Percentiles rank a stretch among this genome's conserved stretches.
phyloP scores from a whole-genome alignment of 2,797 vertebrate genomes.

The Selene dorsalis region DNA sequence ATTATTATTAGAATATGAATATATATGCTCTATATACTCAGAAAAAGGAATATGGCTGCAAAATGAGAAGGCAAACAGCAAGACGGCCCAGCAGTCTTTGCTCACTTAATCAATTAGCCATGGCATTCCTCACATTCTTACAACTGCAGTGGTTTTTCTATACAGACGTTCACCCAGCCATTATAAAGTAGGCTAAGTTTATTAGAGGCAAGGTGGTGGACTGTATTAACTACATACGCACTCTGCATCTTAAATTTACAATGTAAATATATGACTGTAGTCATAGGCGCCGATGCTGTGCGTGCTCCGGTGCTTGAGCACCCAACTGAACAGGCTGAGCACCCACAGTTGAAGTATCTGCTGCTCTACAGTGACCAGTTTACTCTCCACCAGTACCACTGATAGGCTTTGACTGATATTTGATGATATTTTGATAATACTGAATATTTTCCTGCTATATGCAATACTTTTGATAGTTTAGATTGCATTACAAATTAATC shows the following conservation, averaged over 20 bases:
- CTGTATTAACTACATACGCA: background rate
- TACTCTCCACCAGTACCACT: no score
- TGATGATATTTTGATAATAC: no score
- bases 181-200: slow-evolving; percentile 8
- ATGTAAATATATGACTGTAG: background rate
- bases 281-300: no score
- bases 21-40: background rate
- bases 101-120: slow-evolving; percentile 58
- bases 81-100: slow-evolving; percentile 23
- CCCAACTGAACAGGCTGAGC: no score
- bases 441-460: no score
- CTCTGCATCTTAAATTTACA: background rate
- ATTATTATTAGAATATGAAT: background rate
- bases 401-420: no score
- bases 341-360: no score
- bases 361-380: background rate
- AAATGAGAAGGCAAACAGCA: slow-evolving; percentile 26
- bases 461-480: no score
- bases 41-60: slow-evolving; percentile 2
- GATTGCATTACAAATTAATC: background rate
- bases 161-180: slow-evolving; percentile 19
- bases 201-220: background rate
- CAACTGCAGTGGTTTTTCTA: slow-evolving; percentile 18
- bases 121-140: slow-evolving; percentile 57
- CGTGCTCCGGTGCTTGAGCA: no score